A percentile compares a stretch with the other conserved stretches of the same genome.
These are phyloP conservation scores for Neosilurus mollespiculum DNA, from an alignment of 2,797 vertebrate genomes.

Conservation along the genomic window DNA sequence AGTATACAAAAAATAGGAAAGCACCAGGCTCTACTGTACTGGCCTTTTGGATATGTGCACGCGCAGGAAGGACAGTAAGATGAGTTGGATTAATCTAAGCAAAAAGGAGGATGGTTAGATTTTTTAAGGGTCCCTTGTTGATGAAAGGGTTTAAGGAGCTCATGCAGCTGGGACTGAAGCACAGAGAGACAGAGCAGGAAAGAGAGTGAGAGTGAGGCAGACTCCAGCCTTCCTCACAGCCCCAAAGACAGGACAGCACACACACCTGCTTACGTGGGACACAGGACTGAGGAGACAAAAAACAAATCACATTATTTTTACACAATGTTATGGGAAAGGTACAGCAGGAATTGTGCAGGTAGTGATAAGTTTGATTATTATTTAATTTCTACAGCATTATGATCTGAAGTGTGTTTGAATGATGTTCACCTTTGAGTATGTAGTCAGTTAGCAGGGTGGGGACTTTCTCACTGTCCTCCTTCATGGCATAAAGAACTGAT, in stretches of 20 bases:
- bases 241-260: constrained; percentile 42
- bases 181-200: constrained; percentile 42
- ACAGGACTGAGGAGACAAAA: constrained; percentile 76
- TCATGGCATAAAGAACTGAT: constrained; percentile 94
- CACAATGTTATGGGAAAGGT: neutral
- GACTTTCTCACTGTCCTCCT: constrained; percentile 98
- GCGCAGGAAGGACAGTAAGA: constrained; percentile 65
- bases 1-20: constrained; percentile 52
- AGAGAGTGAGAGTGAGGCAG: constrained; percentile 28
- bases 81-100: constrained; percentile 71
- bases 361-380: neutral
- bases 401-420: constrained; percentile 27
- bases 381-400: neutral
- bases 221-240: constrained; percentile 34
- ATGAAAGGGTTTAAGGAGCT: constrained; percentile 64
- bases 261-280: constrained; percentile 81
- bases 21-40: constrained; percentile 50
- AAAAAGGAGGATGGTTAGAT: constrained; percentile 65
- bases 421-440: constrained; percentile 92
- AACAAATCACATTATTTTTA: constrained; percentile 34
- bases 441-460: constrained; percentile 96
- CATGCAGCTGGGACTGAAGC: constrained; percentile 75
- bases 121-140: constrained; percentile 70
- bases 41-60: constrained; percentile 47
- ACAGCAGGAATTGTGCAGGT: neutral